Conservation (phyloP, 2,113 vertebrate species). For the Enhydra lutris region DNA sequence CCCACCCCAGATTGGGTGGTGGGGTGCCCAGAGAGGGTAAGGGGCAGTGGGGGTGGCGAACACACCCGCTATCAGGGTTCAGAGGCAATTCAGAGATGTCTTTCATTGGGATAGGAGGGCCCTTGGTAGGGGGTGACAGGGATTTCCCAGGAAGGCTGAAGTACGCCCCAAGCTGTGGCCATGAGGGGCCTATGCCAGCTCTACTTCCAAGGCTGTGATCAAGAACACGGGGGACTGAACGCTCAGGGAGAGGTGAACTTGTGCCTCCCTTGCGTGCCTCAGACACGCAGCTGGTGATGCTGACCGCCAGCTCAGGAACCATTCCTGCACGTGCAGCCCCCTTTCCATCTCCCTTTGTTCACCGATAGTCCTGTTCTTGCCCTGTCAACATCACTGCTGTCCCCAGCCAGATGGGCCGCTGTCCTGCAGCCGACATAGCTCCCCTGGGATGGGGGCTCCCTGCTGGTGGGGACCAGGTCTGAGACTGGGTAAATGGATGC, state of each 20-base stretch:
- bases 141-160: not conserved
- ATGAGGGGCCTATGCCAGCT: not conserved
- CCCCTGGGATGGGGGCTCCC: not conserved
- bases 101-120: not conserved
- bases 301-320: accelerated
- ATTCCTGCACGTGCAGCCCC: accelerated
- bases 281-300: not conserved
- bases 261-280: not conserved
- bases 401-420: not conserved
- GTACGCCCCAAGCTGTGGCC: not conserved
- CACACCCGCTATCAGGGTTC: not conserved
- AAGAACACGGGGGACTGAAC: not conserved
- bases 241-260: not conserved
- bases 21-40: not conserved
- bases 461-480: not conserved
- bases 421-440: not conserved
- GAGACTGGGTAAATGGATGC: not conserved
- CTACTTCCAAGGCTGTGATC: not conserved
- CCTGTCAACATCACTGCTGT: not conserved
- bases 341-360: not conserved
- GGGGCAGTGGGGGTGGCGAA: not conserved
- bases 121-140: too few relatives aligned
- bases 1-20: accelerated
- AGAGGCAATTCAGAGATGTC: not conserved
- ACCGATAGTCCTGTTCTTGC: not conserved